Evolutionary conservation across 2,113 vertebrate genomes (phyloP).

Genomic region (Bos taurus): ARS-UCD2.0 NC_037328.1:122541001-122541500

Average conservation of each 20-base stretch:
- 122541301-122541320: neutral
- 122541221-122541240: neutral
- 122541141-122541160: neutral
- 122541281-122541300: neutral
- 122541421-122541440: neutral
- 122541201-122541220: neutral
- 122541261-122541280: neutral
- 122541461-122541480: neutral
- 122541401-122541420: neutral
- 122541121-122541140: neutral
- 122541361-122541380: neutral
- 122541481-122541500: neutral
- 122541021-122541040: neutral
- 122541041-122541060: neutral
- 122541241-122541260: neutral
- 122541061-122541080: neutral
- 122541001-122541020: neutral
- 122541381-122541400: neutral
- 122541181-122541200: neutral
- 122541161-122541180: neutral
- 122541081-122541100: neutral
- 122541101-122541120: neutral
- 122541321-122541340: fast-evolving
- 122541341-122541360: neutral
- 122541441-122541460: neutral